These are phyloP conservation scores for Coilia nasus DNA, from an alignment of 2,797 vertebrate species.

Conservation along the genomic window DNA sequence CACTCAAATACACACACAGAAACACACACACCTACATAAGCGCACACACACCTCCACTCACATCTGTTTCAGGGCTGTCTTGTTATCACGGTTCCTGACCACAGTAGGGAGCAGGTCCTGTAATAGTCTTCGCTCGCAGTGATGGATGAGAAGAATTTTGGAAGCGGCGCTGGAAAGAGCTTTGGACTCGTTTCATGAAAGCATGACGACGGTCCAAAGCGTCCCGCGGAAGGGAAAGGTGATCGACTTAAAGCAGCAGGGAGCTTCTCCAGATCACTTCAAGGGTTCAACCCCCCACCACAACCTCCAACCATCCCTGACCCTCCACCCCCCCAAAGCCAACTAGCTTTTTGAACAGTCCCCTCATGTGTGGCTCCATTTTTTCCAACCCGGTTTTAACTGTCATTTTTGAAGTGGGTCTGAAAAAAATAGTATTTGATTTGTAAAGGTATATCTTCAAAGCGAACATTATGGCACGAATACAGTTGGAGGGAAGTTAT, in stretches of 20 bases:
- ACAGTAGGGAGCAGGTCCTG: conserved; percentile 59
- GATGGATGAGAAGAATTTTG: conserved; percentile 73
- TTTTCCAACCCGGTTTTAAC: conserved; percentile 15
- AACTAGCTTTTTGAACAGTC: not conserved
- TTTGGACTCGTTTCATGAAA: conserved; percentile 53
- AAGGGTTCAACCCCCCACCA: not conserved
- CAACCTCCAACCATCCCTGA: no score
- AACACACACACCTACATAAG: conserved; percentile 24
- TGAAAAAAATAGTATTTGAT: conserved; percentile 18
- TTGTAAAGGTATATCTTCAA: conserved; percentile 22
- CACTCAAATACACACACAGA: not conserved
- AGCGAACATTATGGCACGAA: not conserved
- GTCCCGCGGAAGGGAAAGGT: conserved; percentile 54
- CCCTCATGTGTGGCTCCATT: not conserved
- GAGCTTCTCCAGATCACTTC: conserved; percentile 21
- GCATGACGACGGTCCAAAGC: conserved; percentile 55
- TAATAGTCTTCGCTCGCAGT: conserved; percentile 62
- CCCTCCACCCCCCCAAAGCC: not conserved
- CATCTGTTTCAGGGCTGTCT: conserved; percentile 73
- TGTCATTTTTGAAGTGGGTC: not conserved
- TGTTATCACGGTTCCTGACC: conserved; percentile 66
- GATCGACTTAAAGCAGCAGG: conserved; percentile 47
- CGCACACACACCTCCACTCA: conserved; percentile 44
- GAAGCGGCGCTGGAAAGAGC: conserved; percentile 64
- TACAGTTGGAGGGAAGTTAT: not conserved